phyloP scores from a whole-genome alignment of 64 coral and sea anemone genomes.

The Montipora efflorescens region DNA sequence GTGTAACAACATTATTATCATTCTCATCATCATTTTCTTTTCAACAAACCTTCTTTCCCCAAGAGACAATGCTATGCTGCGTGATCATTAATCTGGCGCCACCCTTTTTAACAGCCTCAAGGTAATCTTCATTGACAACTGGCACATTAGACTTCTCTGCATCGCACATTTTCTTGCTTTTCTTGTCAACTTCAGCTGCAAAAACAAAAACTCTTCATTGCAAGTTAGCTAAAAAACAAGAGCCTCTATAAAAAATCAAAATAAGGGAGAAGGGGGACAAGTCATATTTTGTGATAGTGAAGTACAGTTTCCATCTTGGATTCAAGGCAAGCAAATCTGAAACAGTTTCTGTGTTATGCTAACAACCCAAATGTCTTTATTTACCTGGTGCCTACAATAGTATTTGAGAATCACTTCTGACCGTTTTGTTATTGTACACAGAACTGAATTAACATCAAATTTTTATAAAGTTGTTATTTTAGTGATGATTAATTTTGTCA shows the following conservation, averaged over 20 bases:
- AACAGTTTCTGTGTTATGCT: too few species aligned
- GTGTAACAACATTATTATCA: not conserved
- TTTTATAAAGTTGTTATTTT: too few species aligned
- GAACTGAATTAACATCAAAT: too few species aligned
- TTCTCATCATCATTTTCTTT: not conserved
- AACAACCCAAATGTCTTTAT: too few species aligned
- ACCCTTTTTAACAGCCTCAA: conserved; percentile 80
- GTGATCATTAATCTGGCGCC: conserved; percentile 67
- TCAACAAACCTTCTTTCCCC: conserved; percentile 81
- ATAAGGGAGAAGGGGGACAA: too few species aligned
- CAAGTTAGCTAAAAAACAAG: not conserved
- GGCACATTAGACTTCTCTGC: conserved; percentile 78
- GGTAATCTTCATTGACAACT: conserved; percentile 90
- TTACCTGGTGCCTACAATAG: too few species aligned
- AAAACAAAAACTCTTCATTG: not conserved
- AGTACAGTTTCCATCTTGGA: too few species aligned
- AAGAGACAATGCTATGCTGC: conserved; percentile 91
- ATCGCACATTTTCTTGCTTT: conserved; percentile 90
- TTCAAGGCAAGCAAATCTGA: too few species aligned
- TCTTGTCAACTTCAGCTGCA: conserved; percentile 87
- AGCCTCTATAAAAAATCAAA: not conserved
- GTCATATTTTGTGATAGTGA: too few species aligned
- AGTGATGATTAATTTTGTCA: too few species aligned
- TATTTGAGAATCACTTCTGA: too few species aligned
- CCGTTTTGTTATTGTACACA: too few species aligned